These are phyloP conservation scores for Zophobas atratus DNA, from an alignment of 1,140 invertebrate genomes.

Conservation along the genomic window DNA sequence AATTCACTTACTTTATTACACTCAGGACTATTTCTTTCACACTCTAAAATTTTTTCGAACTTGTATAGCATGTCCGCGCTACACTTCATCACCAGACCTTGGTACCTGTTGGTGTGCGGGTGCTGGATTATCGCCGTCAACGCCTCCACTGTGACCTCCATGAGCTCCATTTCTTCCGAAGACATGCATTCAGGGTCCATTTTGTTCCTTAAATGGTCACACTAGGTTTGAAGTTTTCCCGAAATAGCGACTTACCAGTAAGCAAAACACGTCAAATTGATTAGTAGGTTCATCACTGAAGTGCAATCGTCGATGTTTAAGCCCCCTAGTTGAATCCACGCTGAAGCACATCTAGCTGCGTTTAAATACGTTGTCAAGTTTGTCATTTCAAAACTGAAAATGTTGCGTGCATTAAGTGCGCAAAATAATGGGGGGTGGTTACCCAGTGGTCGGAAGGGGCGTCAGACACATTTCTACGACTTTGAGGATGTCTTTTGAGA, in stretches of 20 bases:
- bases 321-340: slow-evolving; percentile 74
- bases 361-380: slow-evolving; percentile 70
- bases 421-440: not conserved
- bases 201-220: slow-evolving; percentile 61
- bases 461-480: slow-evolving; percentile 67
- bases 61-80: slow-evolving; percentile 64
- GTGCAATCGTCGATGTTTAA: slow-evolving; percentile 64
- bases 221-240: not conserved
- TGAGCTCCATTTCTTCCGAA: slow-evolving; percentile 71
- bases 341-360: slow-evolving; percentile 74
- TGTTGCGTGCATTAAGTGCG: not conserved
- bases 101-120: slow-evolving; percentile 62
- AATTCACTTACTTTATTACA: slow-evolving; percentile 61
- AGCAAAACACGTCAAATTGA: slow-evolving; percentile 66
- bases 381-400: slow-evolving; percentile 63
- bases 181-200: slow-evolving; percentile 68
- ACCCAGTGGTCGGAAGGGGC: slow-evolving; percentile 62
- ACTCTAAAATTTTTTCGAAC: slow-evolving; percentile 65
- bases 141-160: slow-evolving; percentile 76
- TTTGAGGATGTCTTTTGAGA: slow-evolving; percentile 66
- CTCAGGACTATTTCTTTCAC: slow-evolving; percentile 59
- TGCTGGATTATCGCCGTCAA: slow-evolving; percentile 68
- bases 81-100: slow-evolving; percentile 60
- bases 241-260: slow-evolving; percentile 62
- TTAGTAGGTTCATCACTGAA: slow-evolving; percentile 62